phyloP scores from a whole-genome alignment of 2,888 invertebrate genomes.

The Platycheirus albimanus region DNA sequence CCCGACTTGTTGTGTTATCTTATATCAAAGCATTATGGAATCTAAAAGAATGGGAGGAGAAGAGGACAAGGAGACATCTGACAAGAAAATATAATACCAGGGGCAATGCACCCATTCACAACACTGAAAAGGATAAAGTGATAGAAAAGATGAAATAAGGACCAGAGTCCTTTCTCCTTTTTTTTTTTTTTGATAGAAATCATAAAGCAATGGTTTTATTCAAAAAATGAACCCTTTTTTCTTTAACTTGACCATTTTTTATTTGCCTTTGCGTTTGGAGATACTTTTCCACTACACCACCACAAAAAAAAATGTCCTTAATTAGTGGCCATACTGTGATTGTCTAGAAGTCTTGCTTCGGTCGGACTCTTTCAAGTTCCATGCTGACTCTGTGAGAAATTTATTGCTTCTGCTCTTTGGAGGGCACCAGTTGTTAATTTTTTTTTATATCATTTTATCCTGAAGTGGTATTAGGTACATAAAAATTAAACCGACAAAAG shows the following conservation, averaged over 20 bases:
- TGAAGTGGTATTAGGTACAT: slow-evolving; percentile 33
- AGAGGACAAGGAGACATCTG: neutral
- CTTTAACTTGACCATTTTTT: neutral
- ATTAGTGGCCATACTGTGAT: slow-evolving; percentile 39
- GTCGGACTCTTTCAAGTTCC: slow-evolving; percentile 7
- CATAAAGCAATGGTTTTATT: slow-evolving; percentile 7
- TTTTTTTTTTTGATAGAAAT: neutral
- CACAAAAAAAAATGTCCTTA: slow-evolving; percentile 26
- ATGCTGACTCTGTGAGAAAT: slow-evolving; percentile 5
- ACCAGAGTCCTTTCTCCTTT: slow-evolving; percentile 16
- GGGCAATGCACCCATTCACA: slow-evolving; percentile 27
- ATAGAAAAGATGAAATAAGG: slow-evolving; percentile 14
- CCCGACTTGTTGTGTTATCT: slow-evolving; percentile 34
- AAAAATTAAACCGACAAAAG: slow-evolving; percentile 48
- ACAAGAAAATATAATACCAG: slow-evolving; percentile 15
- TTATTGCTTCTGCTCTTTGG: slow-evolving; percentile 35
- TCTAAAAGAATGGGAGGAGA: neutral
- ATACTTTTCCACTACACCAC: too few species aligned
- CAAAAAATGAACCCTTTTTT: slow-evolving; percentile 23
- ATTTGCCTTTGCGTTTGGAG: too few species aligned
- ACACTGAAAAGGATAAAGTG: slow-evolving; percentile 1
- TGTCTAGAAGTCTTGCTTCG: slow-evolving; percentile 14
- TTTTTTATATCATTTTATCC: slow-evolving; percentile 19
- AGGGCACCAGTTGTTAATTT: slow-evolving; percentile 13
- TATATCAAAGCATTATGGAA: slow-evolving; percentile 20